Base-by-base conservation (phyloP, 2,888 invertebrate genomes). In the Mamestra brassicae region DNA sequence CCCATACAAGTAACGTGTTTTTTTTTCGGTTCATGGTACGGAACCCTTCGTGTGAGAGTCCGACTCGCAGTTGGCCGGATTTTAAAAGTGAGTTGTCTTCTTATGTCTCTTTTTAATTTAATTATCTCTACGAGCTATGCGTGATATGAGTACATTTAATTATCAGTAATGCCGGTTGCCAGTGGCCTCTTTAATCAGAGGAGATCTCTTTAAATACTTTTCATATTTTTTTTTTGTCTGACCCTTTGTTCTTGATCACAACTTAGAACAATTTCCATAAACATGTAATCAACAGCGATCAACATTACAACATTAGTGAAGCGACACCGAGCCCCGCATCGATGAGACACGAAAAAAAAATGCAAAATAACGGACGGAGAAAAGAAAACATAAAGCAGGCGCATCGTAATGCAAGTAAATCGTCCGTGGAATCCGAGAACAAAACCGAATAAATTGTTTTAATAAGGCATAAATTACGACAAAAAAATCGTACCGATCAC, bases 371-470 rank as follows among this genome's bases (percentile, higher is more conserved):
- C 94, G 92, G 94, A 91, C 87, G 89, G 73, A 79, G 87, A 89
- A 93, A 93, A 91, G 92, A 94, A 94, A 94, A 94, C 92, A 93
- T 87, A 89, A 92, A 90, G 88, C 91, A 90, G 76, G 85, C 87
- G 86, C 88, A 89, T 89, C 89, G 91, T 87, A 91, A 91, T 89
- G 91, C 90, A 90, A 93, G 93, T 94, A 95, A 94, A 94, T 95
- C 94, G 94, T 90, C 92, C 94, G 92, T 92, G 92, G 93, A 91
- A 93, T 93, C 91, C 91, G 88, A 90, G 92, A 94, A 93, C 92
- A 92, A 92, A 92, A 93, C 91, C 88, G 94, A 93, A 94, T 95
- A 95, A 95, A 95, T 95, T 93, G 93, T 94, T 95, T 94, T 95
- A 96, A 95, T 95, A 94, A 95, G 93, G 94, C 92, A 93, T 94